A percentile compares a stretch with the other conserved stretches of the same genome.
These are phyloP conservation scores for Herminia tarsipennalis DNA, from an alignment of 2,888 invertebrate genomes.

Conservation along the genomic window DNA sequence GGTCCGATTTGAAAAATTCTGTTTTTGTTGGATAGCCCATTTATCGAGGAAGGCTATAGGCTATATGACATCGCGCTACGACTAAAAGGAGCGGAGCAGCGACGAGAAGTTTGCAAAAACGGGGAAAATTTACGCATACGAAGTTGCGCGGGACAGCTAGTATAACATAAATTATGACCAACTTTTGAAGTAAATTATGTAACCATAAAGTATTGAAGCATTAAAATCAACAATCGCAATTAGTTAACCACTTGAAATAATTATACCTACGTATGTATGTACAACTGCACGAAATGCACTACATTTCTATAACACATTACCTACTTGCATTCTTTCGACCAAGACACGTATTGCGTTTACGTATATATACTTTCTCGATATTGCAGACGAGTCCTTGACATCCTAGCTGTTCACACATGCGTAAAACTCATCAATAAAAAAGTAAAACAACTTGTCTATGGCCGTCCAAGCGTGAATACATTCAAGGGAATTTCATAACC, in stretches of 20 bases:
- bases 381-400: slow-evolving; percentile 45
- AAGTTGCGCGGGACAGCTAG: too few species aligned
- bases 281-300: slow-evolving; percentile 36
- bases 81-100: too few species aligned
- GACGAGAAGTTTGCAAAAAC: too few species aligned
- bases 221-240: slow-evolving; percentile 1
- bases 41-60: too few species aligned
- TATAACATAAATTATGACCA: background rate
- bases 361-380: slow-evolving; percentile 21
- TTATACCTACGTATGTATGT: background rate
- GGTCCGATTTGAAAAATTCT: too few species aligned
- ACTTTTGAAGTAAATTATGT: background rate
- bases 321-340: too few species aligned
- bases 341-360: slow-evolving; percentile 16
- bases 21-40: too few species aligned
- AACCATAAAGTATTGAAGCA: background rate
- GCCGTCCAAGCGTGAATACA: slow-evolving; percentile 33
- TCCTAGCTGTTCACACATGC: slow-evolving; percentile 33
- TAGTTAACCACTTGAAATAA: background rate
- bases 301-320: slow-evolving; percentile 14
- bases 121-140: too few species aligned
- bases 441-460: slow-evolving; percentile 27
- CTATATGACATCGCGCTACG: too few species aligned
- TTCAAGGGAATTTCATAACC: slow-evolving; percentile 41
- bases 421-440: slow-evolving; percentile 51